Evolutionary conservation across 2,797 vertebrate genomes (phyloP).

Genomic region (Carduelis carduelis): DNA sequence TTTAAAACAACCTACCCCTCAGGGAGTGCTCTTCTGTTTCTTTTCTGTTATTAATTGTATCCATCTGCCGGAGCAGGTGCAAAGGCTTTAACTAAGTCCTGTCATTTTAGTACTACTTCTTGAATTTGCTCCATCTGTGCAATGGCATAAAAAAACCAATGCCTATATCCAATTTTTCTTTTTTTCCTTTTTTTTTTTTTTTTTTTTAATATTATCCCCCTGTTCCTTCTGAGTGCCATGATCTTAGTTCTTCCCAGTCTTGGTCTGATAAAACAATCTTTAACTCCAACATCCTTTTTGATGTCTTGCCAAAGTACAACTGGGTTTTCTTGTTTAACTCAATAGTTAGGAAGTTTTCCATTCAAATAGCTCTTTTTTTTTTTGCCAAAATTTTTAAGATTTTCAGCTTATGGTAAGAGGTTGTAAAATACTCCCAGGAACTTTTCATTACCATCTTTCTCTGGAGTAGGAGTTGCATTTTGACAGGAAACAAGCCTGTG

Average conservation of each 20-base stretch:
- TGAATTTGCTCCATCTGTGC: slow-evolving; percentile 33
- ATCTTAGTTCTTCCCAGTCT: neutral
- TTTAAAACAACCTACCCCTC: slow-evolving; percentile 48
- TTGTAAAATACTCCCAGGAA: neutral
- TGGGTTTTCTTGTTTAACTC: neutral
- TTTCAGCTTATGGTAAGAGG: neutral
- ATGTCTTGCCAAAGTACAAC: neutral
- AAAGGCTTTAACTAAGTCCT: slow-evolving; percentile 47
- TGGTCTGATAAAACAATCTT: neutral
- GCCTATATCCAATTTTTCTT: neutral
- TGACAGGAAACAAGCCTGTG: neutral
- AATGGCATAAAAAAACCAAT: neutral
- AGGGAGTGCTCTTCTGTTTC: slow-evolving; percentile 38
- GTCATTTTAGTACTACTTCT: neutral
- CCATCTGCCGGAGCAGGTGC: slow-evolving; percentile 59
- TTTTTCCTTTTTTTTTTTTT: neutral
- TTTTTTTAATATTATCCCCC: neutral
- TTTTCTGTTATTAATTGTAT: slow-evolving; percentile 54
- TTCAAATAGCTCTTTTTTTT: neutral
- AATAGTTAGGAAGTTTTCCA: neutral
- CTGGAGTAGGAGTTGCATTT: neutral
- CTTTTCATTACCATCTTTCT: neutral
- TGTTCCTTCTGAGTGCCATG: neutral
- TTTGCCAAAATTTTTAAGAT: neutral
- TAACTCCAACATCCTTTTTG: neutral